phyloP scores from a whole-genome alignment of 2,888 invertebrate species.

The Sesia bembeciformis region DNA sequence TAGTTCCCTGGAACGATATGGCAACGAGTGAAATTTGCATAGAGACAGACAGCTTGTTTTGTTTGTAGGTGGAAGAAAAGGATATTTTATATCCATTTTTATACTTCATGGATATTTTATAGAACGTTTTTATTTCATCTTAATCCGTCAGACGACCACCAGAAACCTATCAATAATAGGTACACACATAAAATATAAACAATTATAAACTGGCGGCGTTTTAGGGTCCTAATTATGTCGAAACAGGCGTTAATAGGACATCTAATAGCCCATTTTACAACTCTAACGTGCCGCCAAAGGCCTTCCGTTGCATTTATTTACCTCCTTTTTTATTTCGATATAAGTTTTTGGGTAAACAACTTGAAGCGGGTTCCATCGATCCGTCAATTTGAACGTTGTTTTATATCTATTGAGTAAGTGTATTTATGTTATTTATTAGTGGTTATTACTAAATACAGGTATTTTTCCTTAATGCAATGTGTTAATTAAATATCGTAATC shows the following conservation, averaged over 20 bases:
- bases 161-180: conserved; percentile 12
- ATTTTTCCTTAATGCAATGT: too few species aligned
- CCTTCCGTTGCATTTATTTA: conserved; percentile 61
- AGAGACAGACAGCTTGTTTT: too few species aligned
- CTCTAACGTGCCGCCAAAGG: conserved; percentile 55
- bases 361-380: conserved; percentile 19
- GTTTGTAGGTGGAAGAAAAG: too few species aligned
- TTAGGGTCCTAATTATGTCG: conserved; percentile 68
- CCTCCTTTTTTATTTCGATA: conserved; percentile 45
- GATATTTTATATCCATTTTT: too few species aligned
- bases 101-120: too few species aligned
- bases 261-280: conserved; percentile 65
- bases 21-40: too few species aligned
- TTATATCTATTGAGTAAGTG: background rate
- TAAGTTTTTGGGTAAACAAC: conserved; percentile 66
- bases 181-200: conserved; percentile 49
- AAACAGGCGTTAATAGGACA: conserved; percentile 72
- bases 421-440: too few species aligned
- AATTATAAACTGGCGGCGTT: conserved; percentile 40
- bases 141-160: background rate
- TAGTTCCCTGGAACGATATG: too few species aligned
- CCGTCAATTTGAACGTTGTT: conserved; percentile 34
- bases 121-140: too few species aligned
- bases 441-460: too few species aligned
- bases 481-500: too few species aligned